Evolutionary conservation across 2,797 vertebrate species (phyloP).

Genomic region (Sebastes flavidus): DNA sequence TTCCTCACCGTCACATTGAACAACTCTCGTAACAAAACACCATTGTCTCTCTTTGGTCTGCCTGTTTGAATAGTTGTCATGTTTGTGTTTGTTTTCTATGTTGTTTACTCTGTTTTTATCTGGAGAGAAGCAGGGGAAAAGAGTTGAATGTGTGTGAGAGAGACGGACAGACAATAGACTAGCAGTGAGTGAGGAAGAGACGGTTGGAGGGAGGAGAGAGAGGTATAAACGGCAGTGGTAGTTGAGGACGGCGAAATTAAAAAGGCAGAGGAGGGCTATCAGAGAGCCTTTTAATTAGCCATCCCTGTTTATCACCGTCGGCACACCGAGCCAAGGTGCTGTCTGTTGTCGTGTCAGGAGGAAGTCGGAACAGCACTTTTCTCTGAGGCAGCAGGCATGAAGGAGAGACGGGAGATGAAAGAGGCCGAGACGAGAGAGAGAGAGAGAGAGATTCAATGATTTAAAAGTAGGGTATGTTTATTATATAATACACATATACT

Average conservation of each 20-base stretch:
- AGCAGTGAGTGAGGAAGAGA: constrained; percentile 25
- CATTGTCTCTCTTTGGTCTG: constrained; percentile 6
- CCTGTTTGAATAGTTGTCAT: constrained; percentile 16
- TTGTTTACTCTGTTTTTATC: constrained; percentile 20
- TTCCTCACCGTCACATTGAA: background rate
- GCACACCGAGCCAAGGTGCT: constrained; percentile 51
- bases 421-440: background rate
- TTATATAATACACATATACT: background rate
- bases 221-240: constrained; percentile 49
- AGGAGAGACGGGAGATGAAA: constrained; percentile 45
- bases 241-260: constrained; percentile 73
- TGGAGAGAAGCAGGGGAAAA: background rate
- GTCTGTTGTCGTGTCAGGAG: constrained; percentile 65
- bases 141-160: background rate
- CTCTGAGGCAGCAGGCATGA: constrained; percentile 38
- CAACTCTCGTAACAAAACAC: background rate
- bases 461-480: background rate
- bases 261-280: constrained; percentile 73
- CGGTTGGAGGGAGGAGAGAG: background rate
- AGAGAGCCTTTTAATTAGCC: constrained; percentile 79
- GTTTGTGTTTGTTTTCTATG: constrained; percentile 10
- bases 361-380: constrained; percentile 43
- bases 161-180: background rate
- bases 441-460: background rate
- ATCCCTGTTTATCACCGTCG: constrained; percentile 64